Evolutionary conservation across 2,113 vertebrate genomes (phyloP).

Genomic region (Ornithorhynchus anatinus): DNA sequence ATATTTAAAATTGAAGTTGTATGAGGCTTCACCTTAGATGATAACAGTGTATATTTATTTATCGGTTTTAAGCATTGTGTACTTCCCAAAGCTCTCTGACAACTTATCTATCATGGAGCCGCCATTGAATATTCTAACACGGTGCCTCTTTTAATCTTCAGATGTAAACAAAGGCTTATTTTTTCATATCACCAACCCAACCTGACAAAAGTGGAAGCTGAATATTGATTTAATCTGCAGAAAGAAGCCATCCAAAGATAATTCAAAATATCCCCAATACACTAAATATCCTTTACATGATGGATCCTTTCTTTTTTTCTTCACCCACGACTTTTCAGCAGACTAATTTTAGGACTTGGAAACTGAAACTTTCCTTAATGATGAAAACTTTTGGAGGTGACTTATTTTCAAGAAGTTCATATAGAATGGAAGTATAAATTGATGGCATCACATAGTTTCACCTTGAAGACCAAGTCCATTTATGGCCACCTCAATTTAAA

Average conservation of each 20-base stretch:
- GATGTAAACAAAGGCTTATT: conserved; percentile 68
- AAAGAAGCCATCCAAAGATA: conserved; percentile 56
- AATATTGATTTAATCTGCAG: conserved; percentile 63
- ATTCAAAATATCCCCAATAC: conserved; percentile 50
- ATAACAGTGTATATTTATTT: conserved; percentile 66
- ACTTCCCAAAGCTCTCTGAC: conserved; percentile 63
- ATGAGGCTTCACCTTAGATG: conserved; percentile 53
- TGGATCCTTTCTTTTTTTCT: accelerated
- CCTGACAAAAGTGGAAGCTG: conserved; percentile 57
- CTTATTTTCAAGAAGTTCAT: too few relatives aligned
- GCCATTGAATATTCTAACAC: conserved; percentile 69
- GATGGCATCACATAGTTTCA: too few relatives aligned
- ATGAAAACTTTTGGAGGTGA: too few relatives aligned
- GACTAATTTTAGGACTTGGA: too few relatives aligned
- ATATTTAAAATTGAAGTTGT: conserved; percentile 71
- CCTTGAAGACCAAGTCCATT: too few relatives aligned
- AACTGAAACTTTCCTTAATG: too few relatives aligned
- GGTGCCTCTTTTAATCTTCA: conserved; percentile 68
- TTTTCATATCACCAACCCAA: conserved; percentile 39
- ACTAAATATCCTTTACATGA: neutral
- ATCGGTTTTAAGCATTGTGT: conserved; percentile 62
- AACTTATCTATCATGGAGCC: conserved; percentile 64
- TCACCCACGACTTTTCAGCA: too few relatives aligned
- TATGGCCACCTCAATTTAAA: too few relatives aligned
- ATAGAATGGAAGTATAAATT: too few relatives aligned